phyloP scores from a whole-genome alignment of 1,140 invertebrate species.

The Branchinecta lindahli region DNA sequence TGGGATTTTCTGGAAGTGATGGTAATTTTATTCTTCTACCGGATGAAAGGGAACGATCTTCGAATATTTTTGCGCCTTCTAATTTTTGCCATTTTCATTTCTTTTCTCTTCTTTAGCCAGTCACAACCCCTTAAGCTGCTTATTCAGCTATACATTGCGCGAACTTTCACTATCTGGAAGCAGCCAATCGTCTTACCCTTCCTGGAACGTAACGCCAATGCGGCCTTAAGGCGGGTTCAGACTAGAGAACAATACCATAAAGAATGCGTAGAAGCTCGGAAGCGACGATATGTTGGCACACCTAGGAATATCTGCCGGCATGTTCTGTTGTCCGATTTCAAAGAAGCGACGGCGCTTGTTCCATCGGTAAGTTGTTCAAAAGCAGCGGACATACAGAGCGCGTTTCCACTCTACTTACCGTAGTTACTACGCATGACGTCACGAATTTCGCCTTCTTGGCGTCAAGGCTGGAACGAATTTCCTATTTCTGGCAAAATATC shows the following conservation, averaged over 20 bases:
- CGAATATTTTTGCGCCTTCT: too few relatives aligned
- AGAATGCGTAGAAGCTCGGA: slow-evolving; percentile 44
- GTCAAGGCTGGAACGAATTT: too few relatives aligned
- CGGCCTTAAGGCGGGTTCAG: slow-evolving; percentile 47
- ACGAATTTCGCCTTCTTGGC: too few relatives aligned
- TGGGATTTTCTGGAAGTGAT: too few relatives aligned
- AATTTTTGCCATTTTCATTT: neutral
- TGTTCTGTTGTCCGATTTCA: slow-evolving; percentile 61
- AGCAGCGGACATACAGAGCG: too few relatives aligned
- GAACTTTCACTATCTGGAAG: slow-evolving; percentile 62
- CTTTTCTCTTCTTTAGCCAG: slow-evolving; percentile 35
- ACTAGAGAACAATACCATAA: slow-evolving; percentile 39
- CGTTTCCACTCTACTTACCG: too few relatives aligned
- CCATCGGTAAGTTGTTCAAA: slow-evolving; percentile 33
- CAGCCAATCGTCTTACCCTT: slow-evolving; percentile 51
- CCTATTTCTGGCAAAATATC: too few relatives aligned
- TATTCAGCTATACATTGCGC: slow-evolving; percentile 51
- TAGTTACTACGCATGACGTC: too few relatives aligned
- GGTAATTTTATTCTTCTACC: too few relatives aligned
- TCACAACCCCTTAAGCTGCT: slow-evolving; percentile 49
- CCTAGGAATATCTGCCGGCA: slow-evolving; percentile 60
- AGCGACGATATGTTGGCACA: slow-evolving; percentile 44
- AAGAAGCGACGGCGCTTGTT: slow-evolving; percentile 44
- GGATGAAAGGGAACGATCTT: too few relatives aligned
- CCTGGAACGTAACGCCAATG: slow-evolving; percentile 50